Conservation (phyloP, 2,888 invertebrate species). For the Luperina testacea region DNA sequence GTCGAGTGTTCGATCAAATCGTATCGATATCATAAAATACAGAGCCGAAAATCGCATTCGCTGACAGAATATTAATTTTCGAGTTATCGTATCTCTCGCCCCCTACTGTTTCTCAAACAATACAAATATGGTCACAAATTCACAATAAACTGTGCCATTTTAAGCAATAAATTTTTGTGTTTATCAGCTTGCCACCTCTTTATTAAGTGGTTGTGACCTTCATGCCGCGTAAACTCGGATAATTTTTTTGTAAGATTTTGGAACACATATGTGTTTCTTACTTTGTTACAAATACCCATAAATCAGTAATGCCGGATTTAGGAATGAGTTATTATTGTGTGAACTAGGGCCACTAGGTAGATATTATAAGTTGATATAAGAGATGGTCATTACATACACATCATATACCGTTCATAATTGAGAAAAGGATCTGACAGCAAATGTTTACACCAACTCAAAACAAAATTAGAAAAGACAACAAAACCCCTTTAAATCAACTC, state of each 20-base stretch:
- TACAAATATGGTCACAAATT: constrained; percentile 72
- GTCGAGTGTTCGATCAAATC: constrained; percentile 74
- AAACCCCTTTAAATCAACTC: background rate
- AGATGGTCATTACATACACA: constrained; percentile 16
- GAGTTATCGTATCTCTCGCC: constrained; percentile 76
- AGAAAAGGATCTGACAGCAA: no score
- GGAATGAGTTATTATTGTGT: constrained; percentile 32
- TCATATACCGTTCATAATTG: background rate
- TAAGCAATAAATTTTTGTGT: constrained; percentile 78
- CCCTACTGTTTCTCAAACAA: constrained; percentile 80
- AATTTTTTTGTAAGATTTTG: constrained; percentile 36
- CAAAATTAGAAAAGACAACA: background rate
- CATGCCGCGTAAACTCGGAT: constrained; percentile 40
- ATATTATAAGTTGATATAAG: constrained; percentile 7
- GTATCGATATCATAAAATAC: constrained; percentile 83
- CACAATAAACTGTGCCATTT: constrained; percentile 81
- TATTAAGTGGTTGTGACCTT: constrained; percentile 74
- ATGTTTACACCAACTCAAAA: background rate
- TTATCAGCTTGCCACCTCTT: constrained; percentile 77
- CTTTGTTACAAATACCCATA: constrained; percentile 40
- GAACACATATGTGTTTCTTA: constrained; percentile 33
- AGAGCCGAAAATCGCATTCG: constrained; percentile 81
- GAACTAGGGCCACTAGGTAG: constrained; percentile 18
- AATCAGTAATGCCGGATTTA: constrained; percentile 53
- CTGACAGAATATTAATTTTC: constrained; percentile 88